These are phyloP conservation scores for Hirtodrosophila cameraria DNA, from an alignment of 2,888 invertebrate genomes.

Conservation along the genomic window DNA sequence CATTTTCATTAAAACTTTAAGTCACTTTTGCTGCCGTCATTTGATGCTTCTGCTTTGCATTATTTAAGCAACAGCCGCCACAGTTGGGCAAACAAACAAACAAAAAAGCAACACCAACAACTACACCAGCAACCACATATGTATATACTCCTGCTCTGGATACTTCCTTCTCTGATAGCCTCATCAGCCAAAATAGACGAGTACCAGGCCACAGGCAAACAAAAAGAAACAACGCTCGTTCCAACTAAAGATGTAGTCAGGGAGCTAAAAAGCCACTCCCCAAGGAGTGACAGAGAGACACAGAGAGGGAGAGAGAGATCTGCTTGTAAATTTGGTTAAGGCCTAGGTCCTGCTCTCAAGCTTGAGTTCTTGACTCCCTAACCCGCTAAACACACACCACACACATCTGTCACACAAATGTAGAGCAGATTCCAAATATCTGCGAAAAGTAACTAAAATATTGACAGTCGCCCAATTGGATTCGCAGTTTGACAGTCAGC, in stretches of 20 bases:
- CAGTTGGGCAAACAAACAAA: constrained; percentile 50
- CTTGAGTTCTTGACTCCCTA: constrained; percentile 48
- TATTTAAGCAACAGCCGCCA: constrained; percentile 64
- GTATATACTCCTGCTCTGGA: constrained; percentile 9
- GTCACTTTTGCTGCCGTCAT: constrained; percentile 69
- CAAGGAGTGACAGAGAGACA: too few species aligned
- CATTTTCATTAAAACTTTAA: constrained; percentile 77
- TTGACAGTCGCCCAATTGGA: constrained; percentile 45
- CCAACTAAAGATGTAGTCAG: constrained; percentile 6
- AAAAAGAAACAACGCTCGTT: constrained; percentile 25
- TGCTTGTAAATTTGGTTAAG: constrained; percentile 20
- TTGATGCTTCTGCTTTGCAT: constrained; percentile 70
- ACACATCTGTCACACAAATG: not conserved
- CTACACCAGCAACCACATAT: constrained; percentile 9
- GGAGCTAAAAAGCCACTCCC: constrained; percentile 15
- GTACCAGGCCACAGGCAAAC: constrained; percentile 43
- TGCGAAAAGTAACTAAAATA: constrained; percentile 6
- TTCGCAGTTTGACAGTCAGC: constrained; percentile 56
- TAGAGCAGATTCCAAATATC: constrained; percentile 7
- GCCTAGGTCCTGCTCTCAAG: constrained; percentile 25
- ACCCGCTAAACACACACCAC: constrained; percentile 2
- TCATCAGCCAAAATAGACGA: constrained; percentile 58
- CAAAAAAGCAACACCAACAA: constrained; percentile 13
- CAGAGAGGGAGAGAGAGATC: too few species aligned
- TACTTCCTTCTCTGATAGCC: constrained; percentile 28